Conservation (phyloP, 30 jellyfish, hydroid and myxozoan genomes). For the Cassiopea andromeda region DNA sequence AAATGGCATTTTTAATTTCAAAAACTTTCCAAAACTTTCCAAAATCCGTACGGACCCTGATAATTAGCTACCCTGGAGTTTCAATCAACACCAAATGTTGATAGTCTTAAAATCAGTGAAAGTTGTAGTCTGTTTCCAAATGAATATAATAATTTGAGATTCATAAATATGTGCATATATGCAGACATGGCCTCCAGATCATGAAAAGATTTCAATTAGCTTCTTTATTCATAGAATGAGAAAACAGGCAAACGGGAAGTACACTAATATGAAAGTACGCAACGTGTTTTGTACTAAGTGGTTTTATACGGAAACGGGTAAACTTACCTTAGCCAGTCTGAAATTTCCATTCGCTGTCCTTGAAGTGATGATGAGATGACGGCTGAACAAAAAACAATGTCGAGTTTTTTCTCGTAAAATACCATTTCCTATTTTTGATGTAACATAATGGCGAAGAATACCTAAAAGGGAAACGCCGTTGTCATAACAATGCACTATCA, state of each 20-base stretch:
- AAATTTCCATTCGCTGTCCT: constrained; percentile 89
- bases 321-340: constrained; percentile 88
- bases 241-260: neutral
- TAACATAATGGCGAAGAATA: constrained; percentile 80
- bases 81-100: no score
- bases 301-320: neutral
- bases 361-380: constrained; percentile 88
- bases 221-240: no score
- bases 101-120: no score
- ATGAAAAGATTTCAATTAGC: no score
- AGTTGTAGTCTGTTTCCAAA: no score
- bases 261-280: neutral
- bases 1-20: neutral
- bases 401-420: constrained; percentile 81
- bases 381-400: constrained; percentile 93
- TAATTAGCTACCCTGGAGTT: no score
- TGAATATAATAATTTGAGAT: no score
- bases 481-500: no score
- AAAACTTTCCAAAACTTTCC: no score
- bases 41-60: no score
- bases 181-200: no score
- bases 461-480: constrained; percentile 45
- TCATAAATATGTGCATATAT: no score
- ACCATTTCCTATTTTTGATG: constrained; percentile 56
- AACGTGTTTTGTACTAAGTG: neutral